A percentile compares a stretch with the other conserved stretches of the same genome.
Evolutionary conservation across 2,797 vertebrate species (phyloP).

Genomic region (Rhinatrema bivittatum): DNA sequence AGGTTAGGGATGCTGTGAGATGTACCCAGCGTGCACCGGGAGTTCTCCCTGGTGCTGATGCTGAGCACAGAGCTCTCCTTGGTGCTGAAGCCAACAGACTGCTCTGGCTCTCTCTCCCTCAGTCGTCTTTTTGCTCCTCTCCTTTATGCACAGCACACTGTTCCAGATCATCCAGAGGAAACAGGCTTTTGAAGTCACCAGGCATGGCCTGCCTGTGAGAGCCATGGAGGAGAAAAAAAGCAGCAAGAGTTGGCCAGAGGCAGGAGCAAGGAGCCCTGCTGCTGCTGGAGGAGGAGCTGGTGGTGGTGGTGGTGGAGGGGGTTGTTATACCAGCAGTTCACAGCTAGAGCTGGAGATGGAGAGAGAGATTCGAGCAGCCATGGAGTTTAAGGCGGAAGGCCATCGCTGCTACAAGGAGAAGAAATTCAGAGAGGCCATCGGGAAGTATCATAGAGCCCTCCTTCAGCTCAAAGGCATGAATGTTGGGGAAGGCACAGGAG

Average conservation of each 20-base stretch:
- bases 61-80: conserved; percentile 43
- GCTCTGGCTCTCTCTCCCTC: background rate
- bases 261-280: conserved; percentile 60
- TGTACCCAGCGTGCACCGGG: conserved; percentile 75
- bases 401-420: conserved; percentile 88
- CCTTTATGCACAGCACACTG: conserved; percentile 70
- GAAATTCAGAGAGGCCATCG: conserved; percentile 89
- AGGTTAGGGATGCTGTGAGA: conserved; percentile 37
- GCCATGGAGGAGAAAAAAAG: conserved; percentile 68
- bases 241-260: conserved; percentile 63
- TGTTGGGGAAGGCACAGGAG: conserved; percentile 56
- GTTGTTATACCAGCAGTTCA: conserved; percentile 34
- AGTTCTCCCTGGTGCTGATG: conserved; percentile 77
- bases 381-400: conserved; percentile 84
- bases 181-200: conserved; percentile 46
- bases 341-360: conserved; percentile 72
- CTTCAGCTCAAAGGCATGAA: conserved; percentile 81
- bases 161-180: conserved; percentile 48
- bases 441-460: conserved; percentile 86
- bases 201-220: conserved; percentile 59
- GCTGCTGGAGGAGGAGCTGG: too few relatives aligned
- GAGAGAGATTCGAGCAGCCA: conserved; percentile 75
- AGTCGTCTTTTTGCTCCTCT: conserved; percentile 15
- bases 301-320: conserved; percentile 43
- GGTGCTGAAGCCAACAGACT: conserved; percentile 1